phyloP scores from a whole-genome alignment of 2,888 invertebrate species.

The Harpalus rubripes region DNA sequence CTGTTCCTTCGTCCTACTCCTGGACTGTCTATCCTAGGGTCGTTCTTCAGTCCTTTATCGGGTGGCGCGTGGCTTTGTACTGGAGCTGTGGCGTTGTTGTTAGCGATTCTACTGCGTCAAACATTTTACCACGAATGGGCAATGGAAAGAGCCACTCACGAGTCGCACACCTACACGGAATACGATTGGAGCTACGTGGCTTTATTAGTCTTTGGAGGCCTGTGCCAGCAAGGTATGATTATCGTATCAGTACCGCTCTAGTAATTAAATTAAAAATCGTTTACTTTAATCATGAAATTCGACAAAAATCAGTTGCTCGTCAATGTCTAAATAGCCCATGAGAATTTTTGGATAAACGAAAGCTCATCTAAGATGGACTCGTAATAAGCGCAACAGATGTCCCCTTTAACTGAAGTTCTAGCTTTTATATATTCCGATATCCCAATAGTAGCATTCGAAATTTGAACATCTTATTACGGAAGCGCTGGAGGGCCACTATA shows the following conservation, averaged over 20 bases:
- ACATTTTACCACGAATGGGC: conserved; percentile 30
- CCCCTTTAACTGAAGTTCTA: too few species aligned
- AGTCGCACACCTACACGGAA: conserved; percentile 72
- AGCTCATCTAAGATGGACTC: too few species aligned
- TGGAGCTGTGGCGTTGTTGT: conserved; percentile 68
- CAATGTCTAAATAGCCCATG: too few species aligned
- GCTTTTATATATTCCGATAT: too few species aligned
- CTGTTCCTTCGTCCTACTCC: conserved; percentile 85
- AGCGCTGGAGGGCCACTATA: too few species aligned
- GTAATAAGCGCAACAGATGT: too few species aligned
- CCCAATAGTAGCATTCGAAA: too few species aligned
- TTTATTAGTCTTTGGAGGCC: conserved; percentile 75
- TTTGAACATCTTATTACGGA: too few species aligned
- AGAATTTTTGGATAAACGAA: too few species aligned
- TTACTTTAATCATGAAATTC: too few species aligned
- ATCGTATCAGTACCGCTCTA: neutral
- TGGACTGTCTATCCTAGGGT: conserved; percentile 71
- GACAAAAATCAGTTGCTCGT: too few species aligned
- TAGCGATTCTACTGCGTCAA: conserved; percentile 16
- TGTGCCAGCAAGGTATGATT: conserved; percentile 75
- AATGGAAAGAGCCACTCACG: conserved; percentile 7
- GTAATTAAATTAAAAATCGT: too few species aligned
- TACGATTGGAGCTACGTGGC: conserved; percentile 77
- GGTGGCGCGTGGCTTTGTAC: conserved; percentile 67
- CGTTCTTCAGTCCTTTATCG: conserved; percentile 52